phyloP scores from a whole-genome alignment of 2,797 vertebrate genomes.

The Enteromius mattozi region DNA sequence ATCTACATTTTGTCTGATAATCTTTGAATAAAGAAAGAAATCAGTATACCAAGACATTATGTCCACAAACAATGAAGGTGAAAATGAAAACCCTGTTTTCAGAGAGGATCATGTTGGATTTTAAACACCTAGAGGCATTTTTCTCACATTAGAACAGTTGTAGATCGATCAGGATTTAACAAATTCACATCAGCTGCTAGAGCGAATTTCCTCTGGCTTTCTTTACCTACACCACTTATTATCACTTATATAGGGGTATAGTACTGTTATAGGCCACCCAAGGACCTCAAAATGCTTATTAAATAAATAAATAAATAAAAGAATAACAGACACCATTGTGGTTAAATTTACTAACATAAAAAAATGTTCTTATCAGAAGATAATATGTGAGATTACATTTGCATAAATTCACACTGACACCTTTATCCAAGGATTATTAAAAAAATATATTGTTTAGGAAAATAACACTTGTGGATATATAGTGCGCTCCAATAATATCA shows the following conservation, averaged over 20 bases:
- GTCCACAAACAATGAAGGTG: background rate
- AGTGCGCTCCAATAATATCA: too few species aligned
- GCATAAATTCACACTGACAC: background rate
- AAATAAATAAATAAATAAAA: too few species aligned
- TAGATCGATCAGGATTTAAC: background rate
- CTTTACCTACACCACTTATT: background rate
- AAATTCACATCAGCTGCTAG: background rate
- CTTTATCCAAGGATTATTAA: background rate
- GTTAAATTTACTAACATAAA: background rate
- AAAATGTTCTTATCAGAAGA: background rate
- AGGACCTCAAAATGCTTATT: background rate
- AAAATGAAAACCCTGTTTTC: constrained; percentile 7
- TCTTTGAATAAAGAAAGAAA: background rate
- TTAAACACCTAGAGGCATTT: constrained; percentile 3
- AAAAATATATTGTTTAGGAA: background rate
- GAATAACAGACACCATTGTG: background rate
- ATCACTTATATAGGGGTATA: background rate
- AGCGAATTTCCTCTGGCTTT: background rate
- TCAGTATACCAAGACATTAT: background rate
- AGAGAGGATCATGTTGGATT: background rate
- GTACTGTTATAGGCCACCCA: background rate
- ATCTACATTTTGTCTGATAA: background rate
- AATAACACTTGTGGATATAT: background rate
- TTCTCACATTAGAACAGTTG: background rate
- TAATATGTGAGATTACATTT: background rate